These are phyloP conservation scores for Campoletis raptor DNA, from an alignment of 2,888 invertebrate genomes.

Conservation along the genomic window DNA sequence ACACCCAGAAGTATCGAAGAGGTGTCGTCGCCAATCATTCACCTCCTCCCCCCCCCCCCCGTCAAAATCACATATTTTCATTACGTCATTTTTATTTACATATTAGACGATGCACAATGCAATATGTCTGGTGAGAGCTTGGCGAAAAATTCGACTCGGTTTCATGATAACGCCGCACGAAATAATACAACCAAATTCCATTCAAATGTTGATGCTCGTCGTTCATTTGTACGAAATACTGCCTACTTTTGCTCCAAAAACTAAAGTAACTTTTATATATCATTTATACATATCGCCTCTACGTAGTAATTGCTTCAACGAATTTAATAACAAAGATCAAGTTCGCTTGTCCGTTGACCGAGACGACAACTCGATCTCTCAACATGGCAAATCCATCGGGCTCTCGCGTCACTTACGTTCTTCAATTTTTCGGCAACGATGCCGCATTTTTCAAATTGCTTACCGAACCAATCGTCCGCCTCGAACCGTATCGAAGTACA, in stretches of 20 bases:
- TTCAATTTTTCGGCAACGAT: constrained; percentile 76
- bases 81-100: no score
- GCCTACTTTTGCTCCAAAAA: constrained; percentile 84
- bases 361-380: constrained; percentile 69
- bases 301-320: no score
- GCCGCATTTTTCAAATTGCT: constrained; percentile 71
- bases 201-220: constrained; percentile 87
- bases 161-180: constrained; percentile 86
- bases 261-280: constrained; percentile 68
- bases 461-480: constrained; percentile 62
- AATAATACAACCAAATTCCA: constrained; percentile 86
- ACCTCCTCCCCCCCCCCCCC: no score
- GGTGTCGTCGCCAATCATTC: no score
- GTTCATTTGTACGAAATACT: constrained; percentile 86
- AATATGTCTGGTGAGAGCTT: constrained; percentile 86
- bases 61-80: no score
- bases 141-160: constrained; percentile 86
- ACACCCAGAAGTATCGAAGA: constrained; percentile 82
- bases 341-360: constrained; percentile 74
- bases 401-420: constrained; percentile 71
- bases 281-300: no score
- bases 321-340: constrained; percentile 60
- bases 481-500: constrained; percentile 67
- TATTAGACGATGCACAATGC: no score
- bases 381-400: constrained; percentile 71